These are phyloP conservation scores for Thysanoteuthis rhombus DNA, from an alignment of 2,888 invertebrate species.

Conservation along the genomic window DNA sequence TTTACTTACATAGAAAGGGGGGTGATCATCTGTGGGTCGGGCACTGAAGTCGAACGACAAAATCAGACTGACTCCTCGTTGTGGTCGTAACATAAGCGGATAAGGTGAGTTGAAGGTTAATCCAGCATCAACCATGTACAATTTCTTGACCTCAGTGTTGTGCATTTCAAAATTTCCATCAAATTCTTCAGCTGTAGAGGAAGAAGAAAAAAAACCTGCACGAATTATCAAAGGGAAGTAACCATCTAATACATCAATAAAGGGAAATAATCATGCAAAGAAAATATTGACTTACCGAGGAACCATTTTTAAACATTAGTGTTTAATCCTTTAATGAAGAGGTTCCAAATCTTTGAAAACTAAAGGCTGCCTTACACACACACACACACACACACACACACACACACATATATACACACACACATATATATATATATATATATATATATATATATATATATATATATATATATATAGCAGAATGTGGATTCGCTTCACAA, in stretches of 20 bases:
- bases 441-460: too few relatives aligned
- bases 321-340: too few relatives aligned
- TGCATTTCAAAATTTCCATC: constrained; percentile 67
- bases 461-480: too few relatives aligned
- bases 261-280: background rate
- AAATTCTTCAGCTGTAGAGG: constrained; percentile 57
- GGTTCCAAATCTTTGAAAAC: too few relatives aligned
- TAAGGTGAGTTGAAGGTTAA: constrained; percentile 70
- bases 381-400: too few relatives aligned
- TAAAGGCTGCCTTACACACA: too few relatives aligned
- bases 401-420: too few relatives aligned
- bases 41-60: constrained; percentile 70
- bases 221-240: background rate
- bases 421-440: too few relatives aligned
- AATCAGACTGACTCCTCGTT: constrained; percentile 68
- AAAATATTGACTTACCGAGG: too few relatives aligned
- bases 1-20: constrained; percentile 66
- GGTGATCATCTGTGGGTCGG: constrained; percentile 64
- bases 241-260: too few relatives aligned
- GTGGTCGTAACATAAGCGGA: constrained; percentile 68
- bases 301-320: too few relatives aligned
- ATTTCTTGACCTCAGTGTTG: constrained; percentile 66
- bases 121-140: constrained; percentile 70
- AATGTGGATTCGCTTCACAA: too few relatives aligned
- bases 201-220: background rate